Evolutionary conservation across 2,797 vertebrate genomes (phyloP).

Genomic region (Chelmon rostratus): DNA sequence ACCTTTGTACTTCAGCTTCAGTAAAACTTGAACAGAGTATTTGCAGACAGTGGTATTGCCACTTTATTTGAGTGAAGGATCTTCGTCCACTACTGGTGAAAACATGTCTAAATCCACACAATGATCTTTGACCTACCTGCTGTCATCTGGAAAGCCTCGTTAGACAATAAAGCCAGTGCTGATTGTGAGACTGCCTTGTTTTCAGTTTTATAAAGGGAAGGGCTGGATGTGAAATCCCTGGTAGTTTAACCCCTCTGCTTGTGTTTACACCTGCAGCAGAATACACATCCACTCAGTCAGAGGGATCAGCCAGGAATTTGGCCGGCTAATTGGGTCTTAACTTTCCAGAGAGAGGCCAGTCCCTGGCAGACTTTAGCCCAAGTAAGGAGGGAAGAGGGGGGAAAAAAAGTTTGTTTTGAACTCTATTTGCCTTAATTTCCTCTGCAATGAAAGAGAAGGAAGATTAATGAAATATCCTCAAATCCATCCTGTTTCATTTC

Average conservation of each 20-base stretch:
- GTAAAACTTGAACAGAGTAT: not conserved
- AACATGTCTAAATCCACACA: no score
- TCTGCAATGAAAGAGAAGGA: slow-evolving; percentile 93
- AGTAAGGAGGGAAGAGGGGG: slow-evolving; percentile 79
- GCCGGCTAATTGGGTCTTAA: slow-evolving; percentile 93
- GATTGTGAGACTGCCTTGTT: not conserved
- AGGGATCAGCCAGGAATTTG: slow-evolving; percentile 92
- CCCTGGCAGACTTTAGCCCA: slow-evolving; percentile 86
- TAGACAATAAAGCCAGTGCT: not conserved
- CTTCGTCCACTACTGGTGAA: not conserved
- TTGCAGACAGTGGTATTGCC: not conserved
- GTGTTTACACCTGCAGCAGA: slow-evolving; percentile 77
- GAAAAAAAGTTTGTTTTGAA: slow-evolving; percentile 57
- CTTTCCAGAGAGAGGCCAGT: slow-evolving; percentile 86
- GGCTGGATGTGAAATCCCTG: slow-evolving; percentile 11
- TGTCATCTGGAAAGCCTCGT: not conserved
- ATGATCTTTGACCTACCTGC: not conserved
- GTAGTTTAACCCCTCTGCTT: slow-evolving; percentile 48
- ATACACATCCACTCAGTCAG: slow-evolving; percentile 83
- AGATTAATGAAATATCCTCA: slow-evolving; percentile 99
- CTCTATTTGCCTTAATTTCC: slow-evolving; percentile 95
- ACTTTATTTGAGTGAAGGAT: not conserved
- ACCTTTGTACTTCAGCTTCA: not conserved
- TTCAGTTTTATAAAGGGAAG: not conserved
- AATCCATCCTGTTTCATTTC: slow-evolving; percentile 98